A percentile compares a stretch with the other conserved stretches of the same genome.
phyloP scores from a whole-genome alignment of 2,113 vertebrate species.

The Microcebus griseorufus region DNA sequence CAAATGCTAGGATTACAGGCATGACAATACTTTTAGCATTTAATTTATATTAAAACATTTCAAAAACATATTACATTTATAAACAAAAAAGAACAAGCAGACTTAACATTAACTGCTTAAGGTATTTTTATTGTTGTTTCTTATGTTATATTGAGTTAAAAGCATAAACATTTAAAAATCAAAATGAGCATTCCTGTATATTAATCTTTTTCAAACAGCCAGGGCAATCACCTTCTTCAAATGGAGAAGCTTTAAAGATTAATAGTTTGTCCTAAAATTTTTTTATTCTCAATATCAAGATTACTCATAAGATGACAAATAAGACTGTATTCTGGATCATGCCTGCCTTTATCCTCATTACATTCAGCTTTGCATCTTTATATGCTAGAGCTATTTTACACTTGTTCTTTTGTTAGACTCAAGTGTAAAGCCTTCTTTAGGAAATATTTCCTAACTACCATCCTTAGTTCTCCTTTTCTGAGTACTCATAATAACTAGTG shows the following conservation, averaged over 20 bases:
- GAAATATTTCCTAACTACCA: neutral
- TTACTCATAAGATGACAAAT: neutral
- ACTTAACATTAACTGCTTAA: constrained; percentile 11
- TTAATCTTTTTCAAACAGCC: neutral
- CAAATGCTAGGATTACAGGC: too few relatives aligned
- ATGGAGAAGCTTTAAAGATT: constrained; percentile 18
- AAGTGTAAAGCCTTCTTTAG: neutral
- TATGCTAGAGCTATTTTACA: neutral
- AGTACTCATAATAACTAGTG: neutral
- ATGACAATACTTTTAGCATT: neutral
- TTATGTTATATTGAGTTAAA: constrained; percentile 2
- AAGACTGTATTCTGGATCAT: neutral
- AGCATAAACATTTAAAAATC: constrained; percentile 4
- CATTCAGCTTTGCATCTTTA: neutral
- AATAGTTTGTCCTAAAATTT: neutral
- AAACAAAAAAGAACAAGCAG: neutral
- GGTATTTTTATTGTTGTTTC: neutral
- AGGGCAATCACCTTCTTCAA: neutral
- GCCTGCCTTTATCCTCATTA: neutral
- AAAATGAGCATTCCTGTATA: neutral
- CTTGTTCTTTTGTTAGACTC: neutral
- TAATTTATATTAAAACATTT: constrained; percentile 45
- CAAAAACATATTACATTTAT: neutral
- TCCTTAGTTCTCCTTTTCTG: neutral
- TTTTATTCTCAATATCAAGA: neutral